A percentile compares a stretch with the other conserved stretches of the same genome.
phyloP scores from a whole-genome alignment of 2,888 invertebrate species.

The Lottia gigantea region DNA sequence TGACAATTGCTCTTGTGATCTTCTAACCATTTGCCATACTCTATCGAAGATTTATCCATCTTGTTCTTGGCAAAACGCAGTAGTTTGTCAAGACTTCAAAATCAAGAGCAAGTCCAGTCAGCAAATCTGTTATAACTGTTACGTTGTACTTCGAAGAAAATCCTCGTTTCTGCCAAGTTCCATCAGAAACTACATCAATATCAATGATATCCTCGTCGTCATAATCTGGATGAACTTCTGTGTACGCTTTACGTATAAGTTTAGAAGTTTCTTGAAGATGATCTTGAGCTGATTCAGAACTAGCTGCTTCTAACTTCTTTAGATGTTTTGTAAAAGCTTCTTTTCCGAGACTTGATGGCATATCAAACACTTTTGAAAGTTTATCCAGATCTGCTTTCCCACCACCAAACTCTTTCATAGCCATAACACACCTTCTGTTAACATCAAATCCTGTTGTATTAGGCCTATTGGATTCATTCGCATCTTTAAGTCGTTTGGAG shows the following conservation, averaged over 20 bases:
- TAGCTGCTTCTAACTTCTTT: background rate
- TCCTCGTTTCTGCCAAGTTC: background rate
- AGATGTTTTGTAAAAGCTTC: background rate
- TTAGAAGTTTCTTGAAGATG: background rate
- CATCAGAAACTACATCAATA: background rate
- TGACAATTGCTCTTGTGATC: no score
- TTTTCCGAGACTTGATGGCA: background rate
- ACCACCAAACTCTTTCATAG: constrained; percentile 3
- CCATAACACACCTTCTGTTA: background rate
- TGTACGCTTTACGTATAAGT: background rate
- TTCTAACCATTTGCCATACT: no score
- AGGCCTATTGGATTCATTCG: background rate
- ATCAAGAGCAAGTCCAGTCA: background rate
- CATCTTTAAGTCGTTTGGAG: background rate
- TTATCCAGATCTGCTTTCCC: background rate
- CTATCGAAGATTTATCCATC: no score
- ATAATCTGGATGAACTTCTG: background rate
- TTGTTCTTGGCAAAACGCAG: background rate
- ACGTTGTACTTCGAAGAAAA: background rate
- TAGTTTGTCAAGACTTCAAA: background rate
- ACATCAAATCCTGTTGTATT: background rate
- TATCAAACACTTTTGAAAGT: background rate
- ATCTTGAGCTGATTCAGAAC: background rate
- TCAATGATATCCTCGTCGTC: background rate
- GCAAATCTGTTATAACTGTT: background rate